Evolutionary conservation across 2,797 vertebrate genomes (phyloP), one percentile per base, ranked within the genome.

Genomic region (Crocodylus rhombifer): DNA sequence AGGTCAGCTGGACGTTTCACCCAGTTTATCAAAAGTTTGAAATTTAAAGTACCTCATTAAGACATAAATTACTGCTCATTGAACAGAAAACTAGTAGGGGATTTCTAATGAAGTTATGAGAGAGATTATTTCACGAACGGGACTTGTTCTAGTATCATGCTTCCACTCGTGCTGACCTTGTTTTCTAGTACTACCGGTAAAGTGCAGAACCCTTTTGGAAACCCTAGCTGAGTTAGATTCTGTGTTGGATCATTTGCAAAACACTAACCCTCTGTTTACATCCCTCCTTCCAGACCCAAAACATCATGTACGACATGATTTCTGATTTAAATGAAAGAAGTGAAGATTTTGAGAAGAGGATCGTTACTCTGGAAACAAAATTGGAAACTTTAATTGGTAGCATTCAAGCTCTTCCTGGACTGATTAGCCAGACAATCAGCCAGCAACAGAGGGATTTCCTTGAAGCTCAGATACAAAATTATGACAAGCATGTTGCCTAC

Each of bases 221-320:
- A 64, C 2, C 25, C 2, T 42, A 23, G 5, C 71, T 64, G 62
- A 82, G 23, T 67, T 92, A n/a, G 28, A 7, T 10, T 90, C 14
- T 56, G 26, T 65, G 12, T 80, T 89, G 26, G 11, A 60, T 7
- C 33, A 16, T 78, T 60, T 91, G 60, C n/a, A 75, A 76, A 58
- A 15, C 28, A 77, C 84, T 96, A 85, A 96, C 84, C 9, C 21
- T 90, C 84, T 92, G 80, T 77, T 75, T 77, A 62, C 57, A 20
- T 63, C n/a, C 84, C 88, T 98, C 86, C 64, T 97, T 98, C 89
- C 98, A 99, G 99, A 99, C 99, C 95, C 99, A 99, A 98, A 99
- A 99, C 97, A 98, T 99, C 98, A 99, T 99, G 99, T 99, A 99
- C 92, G 99, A 99, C 98, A 99, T 99, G 98, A 99, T 99, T 97